Evolutionary conservation across 2,888 invertebrate species (phyloP), one percentile per base, ranked within the genome.

Genomic region (Ormyrus thymus): DNA sequence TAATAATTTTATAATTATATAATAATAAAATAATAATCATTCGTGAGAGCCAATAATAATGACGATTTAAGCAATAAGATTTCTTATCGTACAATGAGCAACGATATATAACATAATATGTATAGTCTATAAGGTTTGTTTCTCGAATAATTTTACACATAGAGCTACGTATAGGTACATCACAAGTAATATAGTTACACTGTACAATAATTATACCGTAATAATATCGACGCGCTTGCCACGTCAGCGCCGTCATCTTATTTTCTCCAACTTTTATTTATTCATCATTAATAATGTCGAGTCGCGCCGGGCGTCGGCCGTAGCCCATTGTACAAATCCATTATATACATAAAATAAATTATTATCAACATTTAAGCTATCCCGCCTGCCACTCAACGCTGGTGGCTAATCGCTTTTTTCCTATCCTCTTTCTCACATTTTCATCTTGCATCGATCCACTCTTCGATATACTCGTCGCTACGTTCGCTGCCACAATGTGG

Each of bases 261-360:
- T 70, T 72, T 68, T 61, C 65, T 45, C 66, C 73, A 62, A 11
- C 74, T 50, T 55, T 56, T 68, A n/a, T 68, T 65, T 66, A 72
- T 45, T 79, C 48, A 61, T 69, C 53, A 61, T 71, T 75, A 69
- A 76, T 76, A 80, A 78, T 72, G 66, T 81, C 72, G 78, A 66
- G 66, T 81, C 76, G 78, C 81, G 80, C 82, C 83, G 82, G 82
- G 79, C 83, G 81, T 83, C 84, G 84, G 83, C 84, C 84, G 85
- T 83, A 81, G 84, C 82, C 83, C 86, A 87, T 87, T 86, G 86
- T 88, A 89, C 87, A 88, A 88, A 86, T 88, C 86, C 86, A 85
- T 87, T 86, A 90, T 89, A 89, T 89, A 89, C 88, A 90, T 88
- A 85, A 89, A 89, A 89, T 90, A 89, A 90, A 90, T 88, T 89